phyloP scores from a whole-genome alignment of 2,888 invertebrate species.

The Cantharis nigra region DNA sequence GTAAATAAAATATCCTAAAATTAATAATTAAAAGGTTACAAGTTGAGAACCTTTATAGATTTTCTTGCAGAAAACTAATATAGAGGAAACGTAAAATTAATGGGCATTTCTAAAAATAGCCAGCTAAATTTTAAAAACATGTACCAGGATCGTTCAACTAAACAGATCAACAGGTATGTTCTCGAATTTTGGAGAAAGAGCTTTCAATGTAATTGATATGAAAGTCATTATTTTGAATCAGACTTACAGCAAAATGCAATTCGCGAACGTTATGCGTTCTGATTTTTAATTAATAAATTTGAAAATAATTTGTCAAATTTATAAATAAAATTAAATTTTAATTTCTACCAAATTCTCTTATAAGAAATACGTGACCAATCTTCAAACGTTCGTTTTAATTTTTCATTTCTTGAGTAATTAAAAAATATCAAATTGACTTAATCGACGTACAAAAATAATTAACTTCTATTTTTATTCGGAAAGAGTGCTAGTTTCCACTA shows the following conservation, averaged over 20 bases:
- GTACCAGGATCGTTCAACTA: not conserved
- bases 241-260: not conserved
- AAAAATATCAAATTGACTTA: not conserved
- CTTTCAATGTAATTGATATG: not conserved
- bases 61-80: not conserved
- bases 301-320: not conserved
- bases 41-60: not conserved
- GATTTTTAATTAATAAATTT: not conserved
- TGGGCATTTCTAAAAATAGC: not conserved
- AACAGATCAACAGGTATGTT: not conserved
- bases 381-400: not conserved
- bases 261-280: not conserved
- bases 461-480: not conserved
- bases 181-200: not conserved
- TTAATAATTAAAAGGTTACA: not conserved
- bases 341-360: not conserved
- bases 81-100: not conserved
- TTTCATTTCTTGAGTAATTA: not conserved
- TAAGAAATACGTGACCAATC: constrained; percentile 1
- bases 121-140: not conserved
- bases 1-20: not conserved
- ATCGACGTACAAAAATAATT: not conserved
- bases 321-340: not conserved
- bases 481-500: not conserved
- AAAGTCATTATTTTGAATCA: not conserved